Evolutionary conservation across 2,797 vertebrate species (phyloP), one percentile per base, ranked within the genome.

Genomic region (Nyctibius grandis): DNA sequence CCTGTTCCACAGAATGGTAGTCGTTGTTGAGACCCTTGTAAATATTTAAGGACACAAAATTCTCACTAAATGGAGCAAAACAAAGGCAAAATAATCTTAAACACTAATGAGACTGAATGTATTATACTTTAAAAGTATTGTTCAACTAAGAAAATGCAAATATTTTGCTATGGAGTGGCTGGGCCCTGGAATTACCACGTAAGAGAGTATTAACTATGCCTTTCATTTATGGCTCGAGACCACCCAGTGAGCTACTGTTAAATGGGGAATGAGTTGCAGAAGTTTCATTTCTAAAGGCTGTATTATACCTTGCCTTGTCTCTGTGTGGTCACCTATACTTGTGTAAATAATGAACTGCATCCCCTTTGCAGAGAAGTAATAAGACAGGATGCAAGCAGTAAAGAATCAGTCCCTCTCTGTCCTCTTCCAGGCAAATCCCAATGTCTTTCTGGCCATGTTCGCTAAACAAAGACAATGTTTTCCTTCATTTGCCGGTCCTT

Each of bases 261-360:
- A 94, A 61, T 51, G 76, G 74, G 50, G 85, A 96, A 88, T 86
- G 72, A 81, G 44, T 21, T 91, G 68, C 69, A 65, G 59, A 88
- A 84, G 38, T 73, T 90, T 67, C 22, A 2, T 86, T 88, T 92
- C 56, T 76, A 48, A 96, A 78, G 69, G 69, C 72, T 92, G 34
- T 25, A 19, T 61, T 92, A 11, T 75, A 42, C 65, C 70, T 81
- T 81, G 47, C 70, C 64, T 90, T 70, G 69, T 84, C 61, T 86
- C 69, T 90, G 40, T 91, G 91, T 93, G 89, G 91, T 81, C 85
- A 90, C 77, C 70, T 79, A 12, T 65, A 28, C 54, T 90, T 70
- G 40, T 78, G 51, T 75, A 93, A 92, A 83, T 23, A 83, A 75
- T 34, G 82, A 90, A 19, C 48, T 84, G 31, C 69, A 54, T 72